These are phyloP conservation scores for Trichacis sp. DNA, from an alignment of 2,888 invertebrate genomes.

Conservation along the genomic window DNA sequence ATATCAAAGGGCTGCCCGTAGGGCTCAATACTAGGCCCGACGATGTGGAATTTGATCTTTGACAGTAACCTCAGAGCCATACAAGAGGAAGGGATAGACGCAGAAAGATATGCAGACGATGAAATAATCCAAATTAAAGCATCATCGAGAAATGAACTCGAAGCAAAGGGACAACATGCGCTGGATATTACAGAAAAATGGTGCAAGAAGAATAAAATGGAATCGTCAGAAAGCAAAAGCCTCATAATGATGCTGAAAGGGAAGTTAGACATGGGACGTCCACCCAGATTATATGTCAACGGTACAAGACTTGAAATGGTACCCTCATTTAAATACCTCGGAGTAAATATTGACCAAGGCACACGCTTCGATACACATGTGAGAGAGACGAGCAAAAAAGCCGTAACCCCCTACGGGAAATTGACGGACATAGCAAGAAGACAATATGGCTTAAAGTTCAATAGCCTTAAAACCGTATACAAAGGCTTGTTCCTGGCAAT, in stretches of 20 bases:
- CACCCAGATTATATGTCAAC: conserved; percentile 2
- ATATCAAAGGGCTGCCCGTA: conserved; percentile 20
- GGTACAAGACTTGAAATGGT: background rate
- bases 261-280: background rate
- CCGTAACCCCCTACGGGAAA: background rate
- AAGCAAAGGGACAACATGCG: background rate
- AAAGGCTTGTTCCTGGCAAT: conserved; percentile 30
- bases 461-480: conserved; percentile 22
- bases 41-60: conserved; percentile 33
- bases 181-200: background rate
- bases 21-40: conserved; percentile 23
- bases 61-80: conserved; percentile 14
- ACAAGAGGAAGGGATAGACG: background rate
- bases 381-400: background rate
- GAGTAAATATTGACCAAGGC: conserved; percentile 15
- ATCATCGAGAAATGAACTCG: background rate
- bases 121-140: conserved; percentile 3
- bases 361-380: conserved; percentile 21
- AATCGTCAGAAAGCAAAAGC: background rate
- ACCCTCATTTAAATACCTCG: conserved; percentile 18
- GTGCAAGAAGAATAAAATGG: conserved; percentile 16
- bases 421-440: conserved; percentile 15
- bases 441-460: conserved; percentile 30
- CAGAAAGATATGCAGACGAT: conserved; percentile 21
- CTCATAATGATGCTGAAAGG: conserved; percentile 16